A percentile compares a stretch with the other conserved stretches of the same genome.
These are phyloP conservation scores for Anguilla pacifica DNA, from an alignment of 2,797 vertebrate species.

Conservation along the genomic window DNA sequence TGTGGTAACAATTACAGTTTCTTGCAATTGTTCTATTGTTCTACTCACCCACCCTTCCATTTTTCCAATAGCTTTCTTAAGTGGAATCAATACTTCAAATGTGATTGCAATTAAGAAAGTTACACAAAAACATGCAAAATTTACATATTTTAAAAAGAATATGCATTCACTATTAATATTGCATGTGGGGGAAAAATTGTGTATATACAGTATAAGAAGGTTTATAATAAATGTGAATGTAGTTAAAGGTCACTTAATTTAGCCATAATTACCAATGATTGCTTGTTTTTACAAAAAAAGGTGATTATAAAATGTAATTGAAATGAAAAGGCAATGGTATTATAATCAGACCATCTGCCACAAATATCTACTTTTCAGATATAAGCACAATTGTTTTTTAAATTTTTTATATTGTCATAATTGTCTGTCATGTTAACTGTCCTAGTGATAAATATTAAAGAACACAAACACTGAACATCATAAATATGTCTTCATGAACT, in stretches of 20 bases:
- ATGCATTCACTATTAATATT: constrained; percentile 2
- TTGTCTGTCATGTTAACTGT: background rate
- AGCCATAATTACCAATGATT: background rate
- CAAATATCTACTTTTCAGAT: constrained; percentile 6
- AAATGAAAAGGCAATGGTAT: background rate
- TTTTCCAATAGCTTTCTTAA: constrained; percentile 9
- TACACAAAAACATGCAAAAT: background rate
- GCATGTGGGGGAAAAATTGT: background rate
- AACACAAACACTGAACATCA: background rate
- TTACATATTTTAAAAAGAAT: background rate
- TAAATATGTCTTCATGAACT: background rate
- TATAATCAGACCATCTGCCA: background rate
- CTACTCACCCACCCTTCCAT: constrained; percentile 3
- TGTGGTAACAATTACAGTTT: constrained; percentile 9
- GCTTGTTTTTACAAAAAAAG: background rate
- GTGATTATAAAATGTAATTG: background rate
- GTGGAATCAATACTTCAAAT: constrained; percentile 7
- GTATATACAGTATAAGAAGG: background rate
- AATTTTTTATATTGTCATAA: background rate
- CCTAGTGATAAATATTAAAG: background rate
- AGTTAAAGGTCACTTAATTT: background rate
- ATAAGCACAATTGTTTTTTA: background rate
- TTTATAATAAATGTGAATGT: background rate
- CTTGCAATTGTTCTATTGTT: constrained; percentile 5
- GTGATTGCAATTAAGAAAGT: constrained; percentile 4